phyloP scores from a whole-genome alignment of 2,888 invertebrate species.

The Ceramica pisi region DNA sequence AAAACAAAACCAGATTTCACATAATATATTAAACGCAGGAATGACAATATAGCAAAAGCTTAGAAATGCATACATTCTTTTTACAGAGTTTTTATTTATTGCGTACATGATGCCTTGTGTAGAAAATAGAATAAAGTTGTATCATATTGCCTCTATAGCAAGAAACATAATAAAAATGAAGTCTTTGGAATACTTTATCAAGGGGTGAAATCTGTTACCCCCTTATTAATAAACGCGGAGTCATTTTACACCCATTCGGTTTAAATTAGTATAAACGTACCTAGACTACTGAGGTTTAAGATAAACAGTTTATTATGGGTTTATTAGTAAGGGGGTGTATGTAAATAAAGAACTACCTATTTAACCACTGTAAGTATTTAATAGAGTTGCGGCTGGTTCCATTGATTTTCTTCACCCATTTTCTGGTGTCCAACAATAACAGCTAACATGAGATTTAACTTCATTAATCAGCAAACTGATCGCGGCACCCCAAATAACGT shows the following conservation, averaged over 20 bases:
- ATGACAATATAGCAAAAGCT: constrained; percentile 36
- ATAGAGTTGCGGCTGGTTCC: neutral
- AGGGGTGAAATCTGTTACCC: neutral
- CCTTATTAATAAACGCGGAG: neutral
- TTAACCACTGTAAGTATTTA: neutral
- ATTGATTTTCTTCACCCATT: neutral
- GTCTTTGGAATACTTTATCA: neutral
- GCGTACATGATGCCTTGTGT: constrained; percentile 2
- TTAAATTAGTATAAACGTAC: neutral
- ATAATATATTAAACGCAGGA: constrained; percentile 31
- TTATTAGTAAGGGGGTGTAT: neutral
- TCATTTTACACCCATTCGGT: constrained; percentile 10
- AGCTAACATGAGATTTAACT: constrained; percentile 7
- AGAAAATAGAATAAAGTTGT: constrained; percentile 13
- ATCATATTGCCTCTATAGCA: constrained; percentile 1
- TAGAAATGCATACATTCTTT: constrained; percentile 30
- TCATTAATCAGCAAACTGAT: neutral
- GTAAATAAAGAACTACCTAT: constrained; percentile 7
- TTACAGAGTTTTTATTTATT: constrained; percentile 10
- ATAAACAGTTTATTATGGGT: constrained; percentile 1
- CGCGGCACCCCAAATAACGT: neutral
- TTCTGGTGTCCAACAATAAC: neutral
- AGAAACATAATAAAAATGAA: constrained; percentile 2
- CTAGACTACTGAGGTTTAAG: neutral
- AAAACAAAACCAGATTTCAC: constrained; percentile 29